A percentile compares a stretch with the other conserved stretches of the same genome.
Conservation (phyloP, 1,140 invertebrate genomes). For the Drosophila elegans region DNA sequence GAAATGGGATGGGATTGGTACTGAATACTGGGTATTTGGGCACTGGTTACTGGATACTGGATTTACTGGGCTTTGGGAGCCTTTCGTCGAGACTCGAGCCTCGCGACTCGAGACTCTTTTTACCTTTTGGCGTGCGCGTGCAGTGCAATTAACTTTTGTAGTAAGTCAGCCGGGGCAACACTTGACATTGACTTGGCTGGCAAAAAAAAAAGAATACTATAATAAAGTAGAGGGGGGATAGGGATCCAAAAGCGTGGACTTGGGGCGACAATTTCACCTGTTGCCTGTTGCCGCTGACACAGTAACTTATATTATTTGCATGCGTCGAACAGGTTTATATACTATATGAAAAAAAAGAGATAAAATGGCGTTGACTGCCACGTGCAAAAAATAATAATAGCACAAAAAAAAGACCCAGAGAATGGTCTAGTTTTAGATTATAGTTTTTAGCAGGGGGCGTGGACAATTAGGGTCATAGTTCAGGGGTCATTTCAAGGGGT, state of each 20-base stretch:
- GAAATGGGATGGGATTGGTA: constrained; percentile 4
- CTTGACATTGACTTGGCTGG: constrained; percentile 77
- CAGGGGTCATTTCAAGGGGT: constrained; percentile 4
- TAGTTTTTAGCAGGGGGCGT: constrained; percentile 27
- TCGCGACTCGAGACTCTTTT: constrained; percentile 16
- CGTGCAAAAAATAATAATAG: constrained; percentile 12
- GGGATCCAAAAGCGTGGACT: constrained; percentile 18
- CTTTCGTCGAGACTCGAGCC: constrained; percentile 31
- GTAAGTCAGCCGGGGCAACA: constrained; percentile 74
- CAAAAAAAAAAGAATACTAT: background rate
- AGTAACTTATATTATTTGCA: constrained; percentile 84
- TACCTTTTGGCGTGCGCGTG: constrained; percentile 75
- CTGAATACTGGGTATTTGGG: constrained; percentile 5
- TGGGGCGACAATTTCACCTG: constrained; percentile 82
- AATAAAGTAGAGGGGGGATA: background rate
- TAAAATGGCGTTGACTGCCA: constrained; percentile 12
- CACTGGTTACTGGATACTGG: constrained; percentile 3
- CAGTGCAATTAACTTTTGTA: constrained; percentile 81
- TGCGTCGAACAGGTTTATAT: constrained; percentile 45
- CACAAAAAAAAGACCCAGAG: background rate
- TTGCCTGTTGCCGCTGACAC: constrained; percentile 71
- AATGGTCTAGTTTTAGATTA: constrained; percentile 13
- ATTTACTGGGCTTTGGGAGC: constrained; percentile 10
- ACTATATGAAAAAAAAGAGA: background rate
- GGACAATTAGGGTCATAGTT: constrained; percentile 27